A percentile compares a stretch with the other conserved stretches of the same genome.
phyloP scores from a whole-genome alignment of 2,888 invertebrate species.

The Lacanobia wlatinum region DNA sequence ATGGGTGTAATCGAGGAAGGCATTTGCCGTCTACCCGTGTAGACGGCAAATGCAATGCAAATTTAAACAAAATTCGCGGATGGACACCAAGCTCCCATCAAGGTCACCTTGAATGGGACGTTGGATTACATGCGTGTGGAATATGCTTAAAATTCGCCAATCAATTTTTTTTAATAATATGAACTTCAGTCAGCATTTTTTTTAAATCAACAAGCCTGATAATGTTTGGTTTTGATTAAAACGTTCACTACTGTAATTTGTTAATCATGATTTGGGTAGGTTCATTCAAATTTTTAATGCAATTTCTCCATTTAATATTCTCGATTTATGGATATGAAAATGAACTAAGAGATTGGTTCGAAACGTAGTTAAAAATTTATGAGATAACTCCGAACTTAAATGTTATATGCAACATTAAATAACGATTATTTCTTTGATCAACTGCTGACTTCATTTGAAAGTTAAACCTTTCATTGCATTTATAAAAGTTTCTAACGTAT shows the following conservation, averaged over 20 bases:
- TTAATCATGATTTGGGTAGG: not conserved
- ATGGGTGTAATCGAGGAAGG: too few relatives aligned
- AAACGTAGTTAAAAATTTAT: slow-evolving; percentile 17
- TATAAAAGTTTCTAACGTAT: slow-evolving; percentile 3
- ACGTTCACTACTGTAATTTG: not conserved
- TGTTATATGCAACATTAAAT: slow-evolving; percentile 20
- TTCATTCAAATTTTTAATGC: not conserved
- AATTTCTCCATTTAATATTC: slow-evolving; percentile 35
- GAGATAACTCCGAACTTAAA: slow-evolving; percentile 11
- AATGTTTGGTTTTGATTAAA: not conserved
- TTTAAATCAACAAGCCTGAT: not conserved
- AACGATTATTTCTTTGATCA: slow-evolving; percentile 2
- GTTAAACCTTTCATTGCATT: not conserved
- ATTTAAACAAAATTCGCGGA: too few relatives aligned
- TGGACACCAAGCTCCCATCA: too few relatives aligned
- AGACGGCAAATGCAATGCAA: too few relatives aligned
- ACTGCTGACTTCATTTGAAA: slow-evolving; percentile 3
- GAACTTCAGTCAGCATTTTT: too few relatives aligned
- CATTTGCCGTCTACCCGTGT: too few relatives aligned
- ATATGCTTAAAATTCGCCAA: too few relatives aligned
- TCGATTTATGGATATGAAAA: not conserved
- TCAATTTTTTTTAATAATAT: too few relatives aligned
- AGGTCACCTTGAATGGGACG: too few relatives aligned
- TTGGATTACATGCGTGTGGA: too few relatives aligned
- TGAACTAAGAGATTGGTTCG: slow-evolving; percentile 2